phyloP scores from a whole-genome alignment of 2,888 invertebrate species.

The Poecilobothrus nobilitatus region DNA sequence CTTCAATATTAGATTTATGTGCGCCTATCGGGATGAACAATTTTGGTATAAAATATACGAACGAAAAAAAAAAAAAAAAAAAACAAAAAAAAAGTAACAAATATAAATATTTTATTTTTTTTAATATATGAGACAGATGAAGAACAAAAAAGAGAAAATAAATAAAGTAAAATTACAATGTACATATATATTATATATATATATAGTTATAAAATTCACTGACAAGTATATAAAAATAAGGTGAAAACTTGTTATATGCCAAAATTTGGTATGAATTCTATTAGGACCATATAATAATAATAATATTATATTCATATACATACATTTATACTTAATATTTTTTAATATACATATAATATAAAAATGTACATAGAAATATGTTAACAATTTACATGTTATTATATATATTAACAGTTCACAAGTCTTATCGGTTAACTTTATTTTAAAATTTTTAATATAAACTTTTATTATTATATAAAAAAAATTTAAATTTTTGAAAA shows the following conservation, averaged over 20 bases:
- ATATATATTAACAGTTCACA: too few species aligned
- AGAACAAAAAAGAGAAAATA: not conserved
- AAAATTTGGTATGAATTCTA: not conserved
- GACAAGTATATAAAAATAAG: not conserved
- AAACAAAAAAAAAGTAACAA: not conserved
- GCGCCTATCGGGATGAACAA: not conserved
- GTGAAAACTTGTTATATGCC: not conserved
- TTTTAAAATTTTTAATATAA: too few species aligned
- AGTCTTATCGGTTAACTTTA: too few species aligned
- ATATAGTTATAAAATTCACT: not conserved
- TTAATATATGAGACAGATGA: not conserved
- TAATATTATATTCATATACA: not conserved
- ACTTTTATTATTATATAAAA: too few species aligned
- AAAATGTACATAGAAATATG: too few species aligned
- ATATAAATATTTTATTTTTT: not conserved
- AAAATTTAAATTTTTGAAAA: too few species aligned
- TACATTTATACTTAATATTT: too few species aligned
- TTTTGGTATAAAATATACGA: not conserved
- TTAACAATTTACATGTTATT: too few species aligned
- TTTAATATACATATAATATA: too few species aligned
- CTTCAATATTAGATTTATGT: not conserved
- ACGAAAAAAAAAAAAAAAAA: not conserved
- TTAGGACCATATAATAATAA: not conserved
- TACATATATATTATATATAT: too few species aligned
- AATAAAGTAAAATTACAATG: too few species aligned